Conservation (phyloP, 2,888 invertebrate genomes). For the Watsonalla cultraria region DNA sequence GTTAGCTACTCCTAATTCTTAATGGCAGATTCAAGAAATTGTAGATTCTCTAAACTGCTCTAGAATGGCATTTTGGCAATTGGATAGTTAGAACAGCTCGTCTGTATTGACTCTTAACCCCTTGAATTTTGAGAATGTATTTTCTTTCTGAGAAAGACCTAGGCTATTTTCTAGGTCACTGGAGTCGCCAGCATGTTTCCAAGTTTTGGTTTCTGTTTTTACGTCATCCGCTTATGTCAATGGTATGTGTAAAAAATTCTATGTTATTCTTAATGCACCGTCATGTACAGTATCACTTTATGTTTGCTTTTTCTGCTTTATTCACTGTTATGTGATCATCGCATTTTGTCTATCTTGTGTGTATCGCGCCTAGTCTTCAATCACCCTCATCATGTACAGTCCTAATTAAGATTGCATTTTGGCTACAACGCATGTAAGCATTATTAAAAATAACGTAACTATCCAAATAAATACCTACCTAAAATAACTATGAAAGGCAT, state of each 20-base stretch:
- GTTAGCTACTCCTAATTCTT: no score
- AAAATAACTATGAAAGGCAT: no score
- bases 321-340: conserved; percentile 3
- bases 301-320: conserved; percentile 20
- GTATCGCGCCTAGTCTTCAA: background rate
- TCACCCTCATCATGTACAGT: background rate
- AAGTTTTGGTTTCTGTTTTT: conserved; percentile 72
- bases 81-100: background rate
- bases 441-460: background rate
- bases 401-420: background rate
- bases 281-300: conserved; percentile 16
- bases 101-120: conserved; percentile 5
- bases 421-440: background rate
- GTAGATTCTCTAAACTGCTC: background rate
- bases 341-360: background rate
- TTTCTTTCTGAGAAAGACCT: conserved; percentile 74
- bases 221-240: conserved; percentile 58
- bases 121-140: conserved; percentile 11
- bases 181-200: conserved; percentile 75
- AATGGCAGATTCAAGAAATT: no score
- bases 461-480: background rate
- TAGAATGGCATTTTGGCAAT: background rate
- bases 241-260: conserved; percentile 42
- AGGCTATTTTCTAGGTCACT: conserved; percentile 72
- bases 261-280: conserved; percentile 24